Conservation (phyloP, 2,888 invertebrate genomes). For the Polia nebulosa region DNA sequence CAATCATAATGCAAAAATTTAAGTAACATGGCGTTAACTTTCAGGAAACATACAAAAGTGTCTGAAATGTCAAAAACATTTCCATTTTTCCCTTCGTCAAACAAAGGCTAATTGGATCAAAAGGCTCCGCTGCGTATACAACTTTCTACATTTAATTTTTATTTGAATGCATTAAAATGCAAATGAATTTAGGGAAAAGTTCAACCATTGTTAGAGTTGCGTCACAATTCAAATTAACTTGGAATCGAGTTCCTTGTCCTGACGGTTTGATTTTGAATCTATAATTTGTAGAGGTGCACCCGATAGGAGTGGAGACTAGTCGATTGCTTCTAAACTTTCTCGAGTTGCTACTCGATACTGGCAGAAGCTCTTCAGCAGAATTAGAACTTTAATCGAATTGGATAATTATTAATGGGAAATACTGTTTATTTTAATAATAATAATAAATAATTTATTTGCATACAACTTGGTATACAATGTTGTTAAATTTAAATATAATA, state of each 20-base stretch:
- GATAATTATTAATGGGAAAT: background rate
- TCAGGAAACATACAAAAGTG: constrained; percentile 24
- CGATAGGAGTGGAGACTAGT: constrained; percentile 28
- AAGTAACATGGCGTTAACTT: constrained; percentile 11
- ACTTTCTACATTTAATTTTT: constrained; percentile 50
- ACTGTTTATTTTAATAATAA: too few relatives aligned
- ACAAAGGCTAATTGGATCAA: constrained; percentile 47
- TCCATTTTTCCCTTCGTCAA: constrained; percentile 36
- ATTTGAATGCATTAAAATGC: constrained; percentile 64
- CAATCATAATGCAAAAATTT: constrained; percentile 11
- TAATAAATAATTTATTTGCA: too few relatives aligned
- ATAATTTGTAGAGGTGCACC: constrained; percentile 45
- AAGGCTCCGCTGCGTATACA: constrained; percentile 50
- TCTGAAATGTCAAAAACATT: constrained; percentile 33
- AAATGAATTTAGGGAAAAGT: constrained; percentile 63
- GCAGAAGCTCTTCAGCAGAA: constrained; percentile 19
- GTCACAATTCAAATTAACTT: constrained; percentile 50
- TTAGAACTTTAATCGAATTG: constrained; percentile 28
- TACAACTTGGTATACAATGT: background rate
- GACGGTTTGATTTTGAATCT: constrained; percentile 47
- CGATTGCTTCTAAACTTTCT: constrained; percentile 48
- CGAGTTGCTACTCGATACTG: constrained; percentile 38
- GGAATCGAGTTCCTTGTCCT: constrained; percentile 38
- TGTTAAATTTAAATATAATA: too few relatives aligned
- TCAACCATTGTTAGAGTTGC: constrained; percentile 48